These are phyloP conservation scores for Drosophila arawakana DNA, from an alignment of 1,140 invertebrate species.

Conservation along the genomic window DNA sequence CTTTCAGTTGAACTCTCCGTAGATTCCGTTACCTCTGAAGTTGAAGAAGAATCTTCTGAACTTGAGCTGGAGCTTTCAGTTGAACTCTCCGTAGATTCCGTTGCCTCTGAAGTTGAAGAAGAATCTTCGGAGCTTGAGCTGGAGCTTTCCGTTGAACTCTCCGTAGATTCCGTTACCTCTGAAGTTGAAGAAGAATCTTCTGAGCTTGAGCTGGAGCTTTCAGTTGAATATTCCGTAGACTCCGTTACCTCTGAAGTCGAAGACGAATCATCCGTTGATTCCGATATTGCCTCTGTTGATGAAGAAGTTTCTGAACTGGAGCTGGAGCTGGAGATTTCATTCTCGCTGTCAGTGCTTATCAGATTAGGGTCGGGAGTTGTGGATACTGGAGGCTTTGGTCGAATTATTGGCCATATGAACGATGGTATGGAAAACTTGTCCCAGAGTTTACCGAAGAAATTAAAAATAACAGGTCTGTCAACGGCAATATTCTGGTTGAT, in stretches of 20 bases:
- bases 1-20: slow-evolving; percentile 2
- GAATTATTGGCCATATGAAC: background rate
- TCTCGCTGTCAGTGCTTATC: background rate
- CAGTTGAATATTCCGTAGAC: background rate
- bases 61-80: slow-evolving; percentile 7
- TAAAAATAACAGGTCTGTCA: slow-evolving; percentile 61
- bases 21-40: background rate
- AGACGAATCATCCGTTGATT: background rate
- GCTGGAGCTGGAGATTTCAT: background rate
- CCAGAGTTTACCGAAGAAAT: slow-evolving; percentile 58
- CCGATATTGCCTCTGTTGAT: background rate
- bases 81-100: background rate
- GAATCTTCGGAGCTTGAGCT: background rate
- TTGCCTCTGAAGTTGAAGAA: background rate
- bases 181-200: slow-evolving; percentile 2
- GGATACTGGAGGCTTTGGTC: background rate
- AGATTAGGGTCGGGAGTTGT: background rate
- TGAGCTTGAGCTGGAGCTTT: slow-evolving; percentile 5
- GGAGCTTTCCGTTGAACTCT: background rate
- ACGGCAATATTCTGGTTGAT: slow-evolving; percentile 48
- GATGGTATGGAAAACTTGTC: slow-evolving; percentile 8
- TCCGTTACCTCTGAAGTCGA: background rate
- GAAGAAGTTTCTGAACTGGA: background rate
- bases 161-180: background rate
- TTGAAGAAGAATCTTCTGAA: slow-evolving; percentile 9